Conservation (phyloP, 1,140 invertebrate species). For the Bombus impatiens region DNA sequence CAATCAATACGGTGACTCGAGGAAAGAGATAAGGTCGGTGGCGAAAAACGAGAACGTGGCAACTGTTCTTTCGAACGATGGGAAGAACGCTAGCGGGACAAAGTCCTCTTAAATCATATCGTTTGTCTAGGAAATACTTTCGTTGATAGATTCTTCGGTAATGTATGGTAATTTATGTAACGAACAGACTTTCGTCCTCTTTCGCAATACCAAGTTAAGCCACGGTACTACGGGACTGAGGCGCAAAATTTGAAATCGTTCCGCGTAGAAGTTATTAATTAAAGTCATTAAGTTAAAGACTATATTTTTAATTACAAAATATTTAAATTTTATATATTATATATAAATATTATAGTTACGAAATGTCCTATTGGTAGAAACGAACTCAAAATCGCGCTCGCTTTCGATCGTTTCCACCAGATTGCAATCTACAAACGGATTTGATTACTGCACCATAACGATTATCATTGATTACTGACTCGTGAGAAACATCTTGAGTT, state of each 20-base stretch:
- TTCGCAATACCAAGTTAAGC: not conserved
- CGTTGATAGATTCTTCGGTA: not conserved
- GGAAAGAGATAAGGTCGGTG: conserved; percentile 68
- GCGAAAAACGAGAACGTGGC: conserved; percentile 55
- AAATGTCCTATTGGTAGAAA: not conserved
- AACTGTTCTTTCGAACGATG: not conserved
- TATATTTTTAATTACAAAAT: not conserved
- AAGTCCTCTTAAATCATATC: conserved; percentile 36
- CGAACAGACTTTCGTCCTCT: not conserved
- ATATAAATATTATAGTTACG: not conserved
- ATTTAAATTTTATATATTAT: not conserved
- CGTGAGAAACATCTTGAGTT: no score
- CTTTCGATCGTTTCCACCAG: not conserved
- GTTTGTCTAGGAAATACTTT: not conserved
- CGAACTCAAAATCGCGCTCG: not conserved
- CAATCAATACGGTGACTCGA: conserved; percentile 68
- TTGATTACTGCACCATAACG: not conserved
- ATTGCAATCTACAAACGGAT: not conserved
- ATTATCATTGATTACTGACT: not conserved
- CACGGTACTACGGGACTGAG: not conserved
- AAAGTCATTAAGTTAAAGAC: not conserved
- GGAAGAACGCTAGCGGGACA: not conserved
- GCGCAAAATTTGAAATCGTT: not conserved
- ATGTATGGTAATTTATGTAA: conserved; percentile 24
- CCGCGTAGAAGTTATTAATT: not conserved